These are phyloP conservation scores for Ylistrum balloti DNA, from an alignment of 1,140 invertebrate genomes.

Conservation along the genomic window DNA sequence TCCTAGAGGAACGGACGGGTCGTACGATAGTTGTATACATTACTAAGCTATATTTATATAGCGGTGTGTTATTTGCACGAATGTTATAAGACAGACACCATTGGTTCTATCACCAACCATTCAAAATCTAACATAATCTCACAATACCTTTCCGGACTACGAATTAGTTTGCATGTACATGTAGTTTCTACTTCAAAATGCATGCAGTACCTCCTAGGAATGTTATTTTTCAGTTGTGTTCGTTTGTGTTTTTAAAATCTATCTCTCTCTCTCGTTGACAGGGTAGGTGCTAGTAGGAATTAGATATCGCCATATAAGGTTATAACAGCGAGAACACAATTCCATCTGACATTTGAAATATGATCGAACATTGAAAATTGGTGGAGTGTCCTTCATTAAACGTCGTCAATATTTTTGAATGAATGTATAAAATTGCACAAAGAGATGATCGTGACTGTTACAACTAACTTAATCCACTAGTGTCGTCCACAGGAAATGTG, in stretches of 20 bases:
- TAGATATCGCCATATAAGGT: not conserved
- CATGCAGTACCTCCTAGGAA: too few relatives aligned
- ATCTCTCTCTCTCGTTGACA: too few relatives aligned
- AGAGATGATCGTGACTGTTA: not conserved
- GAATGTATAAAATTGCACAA: not conserved
- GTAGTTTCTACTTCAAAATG: too few relatives aligned
- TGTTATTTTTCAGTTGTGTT: too few relatives aligned
- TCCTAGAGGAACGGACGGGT: too few relatives aligned
- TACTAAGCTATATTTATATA: too few relatives aligned
- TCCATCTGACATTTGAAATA: slow-evolving; percentile 3
- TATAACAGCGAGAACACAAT: not conserved
- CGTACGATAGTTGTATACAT: too few relatives aligned
- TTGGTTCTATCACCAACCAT: not conserved
- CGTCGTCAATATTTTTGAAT: not conserved
- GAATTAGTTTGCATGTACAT: too few relatives aligned
- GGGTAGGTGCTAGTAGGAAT: too few relatives aligned
- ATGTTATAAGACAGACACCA: too few relatives aligned
- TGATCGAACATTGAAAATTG: not conserved
- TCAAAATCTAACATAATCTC: not conserved
- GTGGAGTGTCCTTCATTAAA: not conserved
- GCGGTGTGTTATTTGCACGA: too few relatives aligned
- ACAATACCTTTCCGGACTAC: not conserved
- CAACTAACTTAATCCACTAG: not conserved
- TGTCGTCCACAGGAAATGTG: not conserved
- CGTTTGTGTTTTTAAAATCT: too few relatives aligned